phyloP scores from a whole-genome alignment of 2,113 vertebrate genomes.

The Forbesichthys agassizii region DNA sequence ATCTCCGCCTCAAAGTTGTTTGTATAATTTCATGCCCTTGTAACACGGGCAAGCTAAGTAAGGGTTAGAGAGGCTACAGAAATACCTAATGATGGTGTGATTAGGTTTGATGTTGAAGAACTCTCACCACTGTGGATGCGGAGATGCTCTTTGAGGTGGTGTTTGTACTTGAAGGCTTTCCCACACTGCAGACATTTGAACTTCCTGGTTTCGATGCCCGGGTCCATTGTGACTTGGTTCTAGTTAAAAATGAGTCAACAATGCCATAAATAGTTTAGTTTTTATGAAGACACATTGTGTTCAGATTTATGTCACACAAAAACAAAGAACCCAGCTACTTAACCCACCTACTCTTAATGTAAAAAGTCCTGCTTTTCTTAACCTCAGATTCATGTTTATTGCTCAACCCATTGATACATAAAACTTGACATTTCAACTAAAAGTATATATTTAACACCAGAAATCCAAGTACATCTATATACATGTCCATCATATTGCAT shows the following conservation, averaged over 20 bases:
- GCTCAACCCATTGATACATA: neutral
- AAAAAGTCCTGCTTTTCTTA: neutral
- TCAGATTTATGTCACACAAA: neutral
- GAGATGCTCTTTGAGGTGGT: conserved; percentile 85
- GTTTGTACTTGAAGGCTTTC: conserved; percentile 86
- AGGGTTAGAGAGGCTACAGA: conserved; percentile 39
- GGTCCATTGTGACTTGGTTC: conserved; percentile 63
- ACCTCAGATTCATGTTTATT: neutral
- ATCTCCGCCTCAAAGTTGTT: neutral
- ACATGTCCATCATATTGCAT: neutral
- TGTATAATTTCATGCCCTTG: conserved; percentile 38
- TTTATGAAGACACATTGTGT: conserved; percentile 2
- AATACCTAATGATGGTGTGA: conserved; percentile 47
- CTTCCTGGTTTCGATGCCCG: conserved; percentile 76
- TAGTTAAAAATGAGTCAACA: conserved; percentile 7
- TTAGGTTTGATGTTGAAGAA: conserved; percentile 34
- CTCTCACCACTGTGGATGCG: conserved; percentile 84
- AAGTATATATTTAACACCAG: neutral
- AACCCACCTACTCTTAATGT: neutral
- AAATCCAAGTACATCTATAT: neutral
- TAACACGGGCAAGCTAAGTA: conserved; percentile 42
- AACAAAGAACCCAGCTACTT: too few species aligned
- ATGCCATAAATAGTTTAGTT: neutral
- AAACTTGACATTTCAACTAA: neutral
- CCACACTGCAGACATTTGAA: conserved; percentile 84